A percentile compares a stretch with the other conserved stretches of the same genome.
Conservation (phyloP, 2,797 vertebrate species). For the Alosa sapidissima region DNA sequence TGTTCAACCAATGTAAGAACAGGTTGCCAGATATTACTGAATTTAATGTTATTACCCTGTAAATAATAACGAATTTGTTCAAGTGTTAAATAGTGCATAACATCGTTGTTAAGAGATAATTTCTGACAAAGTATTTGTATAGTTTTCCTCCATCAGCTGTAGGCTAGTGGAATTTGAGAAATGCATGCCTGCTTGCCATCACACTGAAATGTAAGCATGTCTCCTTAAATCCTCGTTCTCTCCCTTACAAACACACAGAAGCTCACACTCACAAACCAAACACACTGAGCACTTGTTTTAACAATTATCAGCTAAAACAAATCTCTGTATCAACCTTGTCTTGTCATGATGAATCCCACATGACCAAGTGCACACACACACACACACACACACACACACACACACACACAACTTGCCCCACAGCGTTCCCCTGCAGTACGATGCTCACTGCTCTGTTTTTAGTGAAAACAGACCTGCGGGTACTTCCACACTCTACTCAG, state of each 20-base stretch:
- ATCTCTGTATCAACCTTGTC: slow-evolving; percentile 17
- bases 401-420: slow-evolving; percentile 4
- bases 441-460: slow-evolving; percentile 50
- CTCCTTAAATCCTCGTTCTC: not conserved
- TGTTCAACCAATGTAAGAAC: too few relatives aligned
- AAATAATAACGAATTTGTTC: too few relatives aligned
- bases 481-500: slow-evolving; percentile 40
- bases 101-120: not conserved
- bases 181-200: slow-evolving; percentile 21
- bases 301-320: not conserved
- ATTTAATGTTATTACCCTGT: too few relatives aligned
- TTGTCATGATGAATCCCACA: slow-evolving; percentile 9
- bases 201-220: slow-evolving; percentile 13
- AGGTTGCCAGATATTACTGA: too few relatives aligned
- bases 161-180: not conserved
- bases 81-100: too few relatives aligned
- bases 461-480: slow-evolving; percentile 58
- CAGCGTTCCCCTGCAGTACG: slow-evolving; percentile 29
- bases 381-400: slow-evolving; percentile 25
- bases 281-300: not conserved
- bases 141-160: not conserved
- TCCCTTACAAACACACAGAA: slow-evolving; percentile 8
- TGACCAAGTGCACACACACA: slow-evolving; percentile 14
- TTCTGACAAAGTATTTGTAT: not conserved
- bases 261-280: not conserved